Base-by-base conservation (phyloP, 1,140 invertebrate genomes). In the Habropoda laboriosa region DNA sequence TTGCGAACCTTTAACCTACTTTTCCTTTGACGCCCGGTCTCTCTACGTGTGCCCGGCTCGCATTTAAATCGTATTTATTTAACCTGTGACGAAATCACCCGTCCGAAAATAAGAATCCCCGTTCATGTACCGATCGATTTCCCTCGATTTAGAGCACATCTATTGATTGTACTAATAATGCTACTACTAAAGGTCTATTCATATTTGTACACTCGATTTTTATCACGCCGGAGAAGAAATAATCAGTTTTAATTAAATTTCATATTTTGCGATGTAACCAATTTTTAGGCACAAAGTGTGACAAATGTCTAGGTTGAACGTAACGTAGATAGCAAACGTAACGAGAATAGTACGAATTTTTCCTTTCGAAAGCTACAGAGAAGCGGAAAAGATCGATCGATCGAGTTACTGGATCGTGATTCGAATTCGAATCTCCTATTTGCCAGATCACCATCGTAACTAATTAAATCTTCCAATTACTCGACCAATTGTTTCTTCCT, bases 1-100 rank as follows among this genome's bases (percentile, higher is more conserved):
- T 73, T 68, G 58, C 68, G 67, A 55, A 81, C 66, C 66, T 73
- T 85, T 81, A 85, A 81, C 70, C 71, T 84, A 68, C 71, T 84
- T 67, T 77, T 0, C 53, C 47, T 42, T 70, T 18, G 61, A 75
- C 55, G 38, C 10, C 18, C 30, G 16, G n/a, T n/a, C n/a, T 40
- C 13, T 5, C 32, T 51, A 55, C 30, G 49, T 47, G n/a, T 24
- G 47, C 38, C 18, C 10, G 5, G 58, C 27, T 24, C 58, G 47
- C 58, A 53, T 79, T 79, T 73, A 79, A 79, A 79, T 72, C 67
- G 70, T 73, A 60, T 80, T 77, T 80, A 68, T 76, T 76, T 80
- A 57, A 66, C 42, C 61, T 10, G 38, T 61, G 61, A 66, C 63
- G 61, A 38, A 68, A 68, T 42, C 61, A 45, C 49, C 30, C 16